Base-by-base conservation (phyloP, 2,113 vertebrate genomes). In the Megaptera novaeangliae region DNA sequence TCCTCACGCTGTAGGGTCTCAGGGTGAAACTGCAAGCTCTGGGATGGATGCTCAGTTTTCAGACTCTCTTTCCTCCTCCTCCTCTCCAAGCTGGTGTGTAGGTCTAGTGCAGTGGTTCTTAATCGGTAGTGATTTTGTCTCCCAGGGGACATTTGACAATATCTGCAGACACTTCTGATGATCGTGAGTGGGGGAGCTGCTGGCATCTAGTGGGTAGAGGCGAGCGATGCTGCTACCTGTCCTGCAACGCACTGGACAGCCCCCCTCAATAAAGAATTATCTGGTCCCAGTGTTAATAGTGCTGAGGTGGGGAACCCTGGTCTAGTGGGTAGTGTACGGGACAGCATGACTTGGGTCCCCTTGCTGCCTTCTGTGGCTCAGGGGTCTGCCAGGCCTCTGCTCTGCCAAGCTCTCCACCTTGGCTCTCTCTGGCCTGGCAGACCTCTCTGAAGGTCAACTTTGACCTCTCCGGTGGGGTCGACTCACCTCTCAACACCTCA, bases 331-430 rank as follows among this genome's bases (percentile, higher is more conserved):
- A 29, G 31, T 27, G 52, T 34, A 27, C 0, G 3, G 27, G 34
- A 4, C 1, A 15, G 87, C 2, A 6, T 8, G 34, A 4, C 2
- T 1, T 4, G 27, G 14, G 49, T 21, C 18, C 6, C 34, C 14
- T n/a, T 49, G 66, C 49, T 61, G 46, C 29, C 31, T 71, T 31
- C n/a, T 10, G 20, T 15, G 86, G 21, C 49, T 31, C 5, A 34
- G 55, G 7, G 46, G 13, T 17, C 15, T 1, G 13, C 17, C 81
- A 23, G 36, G 21, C 6, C 52, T 6, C 44, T 63, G 1, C 18
- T 8, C 20, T 74, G 18, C 27, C 25, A 14, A 9, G 8, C 44
- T 86, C 52, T 18, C n/a, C 8, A 8, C 23, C 49, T 21, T 27
- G 49, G 41, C 57, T 84, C 21, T 84, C 17, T 1, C 29, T 46